Conservation (phyloP, 2,797 vertebrate genomes). For the Eospalax fontanierii region DNA sequence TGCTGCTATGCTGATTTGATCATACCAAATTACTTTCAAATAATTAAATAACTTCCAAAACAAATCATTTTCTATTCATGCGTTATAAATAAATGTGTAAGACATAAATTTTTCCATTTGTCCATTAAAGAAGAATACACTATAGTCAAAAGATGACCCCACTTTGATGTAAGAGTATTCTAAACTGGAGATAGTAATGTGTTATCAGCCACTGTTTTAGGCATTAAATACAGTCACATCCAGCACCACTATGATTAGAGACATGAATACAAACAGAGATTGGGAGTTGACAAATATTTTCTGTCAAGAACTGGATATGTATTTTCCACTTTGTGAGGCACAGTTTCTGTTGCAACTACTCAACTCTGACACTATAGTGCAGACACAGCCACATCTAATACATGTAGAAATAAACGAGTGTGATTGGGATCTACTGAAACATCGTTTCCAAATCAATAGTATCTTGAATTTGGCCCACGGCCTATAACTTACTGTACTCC, state of each 20-base stretch:
- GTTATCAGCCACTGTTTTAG: constrained; percentile 10
- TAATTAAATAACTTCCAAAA: constrained; percentile 41
- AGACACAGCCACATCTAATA: neutral
- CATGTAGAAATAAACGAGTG: neutral
- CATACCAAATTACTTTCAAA: constrained; percentile 49
- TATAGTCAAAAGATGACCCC: neutral
- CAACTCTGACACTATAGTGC: neutral
- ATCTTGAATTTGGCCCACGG: neutral
- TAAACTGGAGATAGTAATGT: neutral
- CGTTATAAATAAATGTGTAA: neutral
- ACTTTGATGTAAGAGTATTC: constrained; percentile 32
- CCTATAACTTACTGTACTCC: neutral
- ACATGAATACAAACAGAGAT: constrained; percentile 45
- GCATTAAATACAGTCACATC: constrained; percentile 36
- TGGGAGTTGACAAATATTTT: constrained; percentile 27
- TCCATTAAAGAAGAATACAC: constrained; percentile 23
- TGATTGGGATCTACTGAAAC: constrained; percentile 21
- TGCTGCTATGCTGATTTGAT: neutral
- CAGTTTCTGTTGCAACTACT: constrained; percentile 1
- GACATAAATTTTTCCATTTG: neutral
- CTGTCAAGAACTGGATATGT: constrained; percentile 21
- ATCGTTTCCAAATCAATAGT: constrained; percentile 13
- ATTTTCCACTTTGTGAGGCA: neutral
- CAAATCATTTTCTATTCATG: constrained; percentile 4
- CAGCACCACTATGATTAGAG: constrained; percentile 43